These are phyloP conservation scores for Hylaeus anthracinus DNA, from an alignment of 1,140 invertebrate species.

Conservation along the genomic window DNA sequence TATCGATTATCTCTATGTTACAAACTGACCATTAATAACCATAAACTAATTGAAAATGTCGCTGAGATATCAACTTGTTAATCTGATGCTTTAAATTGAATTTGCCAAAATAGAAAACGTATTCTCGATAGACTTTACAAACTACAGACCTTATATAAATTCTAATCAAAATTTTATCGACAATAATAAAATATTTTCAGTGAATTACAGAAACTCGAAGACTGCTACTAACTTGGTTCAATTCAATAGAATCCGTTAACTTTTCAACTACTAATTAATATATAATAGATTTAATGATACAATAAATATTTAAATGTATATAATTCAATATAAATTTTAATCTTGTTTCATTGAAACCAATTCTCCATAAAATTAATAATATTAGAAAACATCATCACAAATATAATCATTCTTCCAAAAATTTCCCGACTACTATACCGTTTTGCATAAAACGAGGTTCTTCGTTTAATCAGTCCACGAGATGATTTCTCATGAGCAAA, in stretches of 20 bases:
- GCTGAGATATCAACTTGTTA: not conserved
- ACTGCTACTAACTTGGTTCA: not conserved
- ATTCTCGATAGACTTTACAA: not conserved
- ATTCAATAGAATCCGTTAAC: not conserved
- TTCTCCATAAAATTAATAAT: not conserved
- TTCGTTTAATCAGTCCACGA: not conserved
- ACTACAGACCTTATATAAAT: not conserved
- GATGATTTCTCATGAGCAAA: not conserved
- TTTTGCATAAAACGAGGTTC: not conserved
- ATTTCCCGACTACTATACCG: not conserved
- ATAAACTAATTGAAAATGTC: not conserved
- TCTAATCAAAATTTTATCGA: not conserved
- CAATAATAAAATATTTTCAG: not conserved
- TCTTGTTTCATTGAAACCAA: not conserved
- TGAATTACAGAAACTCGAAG: not conserved
- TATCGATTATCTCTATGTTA: constrained; percentile 20
- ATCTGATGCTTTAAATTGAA: not conserved
- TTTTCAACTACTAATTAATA: not conserved
- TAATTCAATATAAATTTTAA: no score
- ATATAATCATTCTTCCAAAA: not conserved
- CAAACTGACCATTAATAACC: not conserved
- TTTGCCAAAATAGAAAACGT: not conserved
- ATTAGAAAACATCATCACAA: no score
- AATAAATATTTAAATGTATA: no score
- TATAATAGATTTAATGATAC: no score